Evolutionary conservation across 2,797 vertebrate species (phyloP), one percentile per base, ranked within the genome.

Genomic region (Malacoraja senta): DNA sequence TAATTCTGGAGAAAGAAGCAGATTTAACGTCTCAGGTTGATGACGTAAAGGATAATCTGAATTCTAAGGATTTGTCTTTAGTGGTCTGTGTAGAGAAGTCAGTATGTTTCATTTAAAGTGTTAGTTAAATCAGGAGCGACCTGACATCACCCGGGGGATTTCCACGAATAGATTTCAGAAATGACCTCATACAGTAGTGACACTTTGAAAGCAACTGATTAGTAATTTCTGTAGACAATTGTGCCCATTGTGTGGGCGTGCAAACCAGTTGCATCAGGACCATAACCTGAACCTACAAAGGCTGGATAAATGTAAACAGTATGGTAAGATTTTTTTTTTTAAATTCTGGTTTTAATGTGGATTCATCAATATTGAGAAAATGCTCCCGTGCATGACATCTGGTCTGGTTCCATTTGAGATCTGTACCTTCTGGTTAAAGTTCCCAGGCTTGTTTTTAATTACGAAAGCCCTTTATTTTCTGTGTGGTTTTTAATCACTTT

Each of bases 111-210:
- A 35, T 35, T 68, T 68, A 35, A 86, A 88, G 63, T 9, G 2
- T 32, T 21, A 19, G n/a, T 19, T 79, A 32, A 88, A 68, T 17
- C 6, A 88, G 63, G 63, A 88, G 84, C 32, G 35, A 24, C 84
- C 61, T 88, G 61, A 88, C 84, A 35, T 88, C 63, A 24, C n/a
- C 1, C 17, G 68, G 84, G 84, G 84, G 61, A 68, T 88, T 88
- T 88, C 84, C 84, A 88, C 10, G 65, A 88, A 88, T 65, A 88
- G 63, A 68, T 88, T 86, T 65, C 84, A 88, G 84, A 88, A 88
- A 32, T 88, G 24, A 53, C 80, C 53, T 83, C 9, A 58, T 83
- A 58, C 44, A 12, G 24, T 58, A 58, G 80, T 83, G 84, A 88
- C 63, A 88, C 61, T 68, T 35, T 68, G 61, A 88, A 88, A 88